These are phyloP conservation scores for Mesochorus sp. DNA, from an alignment of 2,888 invertebrate genomes.

Conservation along the genomic window DNA sequence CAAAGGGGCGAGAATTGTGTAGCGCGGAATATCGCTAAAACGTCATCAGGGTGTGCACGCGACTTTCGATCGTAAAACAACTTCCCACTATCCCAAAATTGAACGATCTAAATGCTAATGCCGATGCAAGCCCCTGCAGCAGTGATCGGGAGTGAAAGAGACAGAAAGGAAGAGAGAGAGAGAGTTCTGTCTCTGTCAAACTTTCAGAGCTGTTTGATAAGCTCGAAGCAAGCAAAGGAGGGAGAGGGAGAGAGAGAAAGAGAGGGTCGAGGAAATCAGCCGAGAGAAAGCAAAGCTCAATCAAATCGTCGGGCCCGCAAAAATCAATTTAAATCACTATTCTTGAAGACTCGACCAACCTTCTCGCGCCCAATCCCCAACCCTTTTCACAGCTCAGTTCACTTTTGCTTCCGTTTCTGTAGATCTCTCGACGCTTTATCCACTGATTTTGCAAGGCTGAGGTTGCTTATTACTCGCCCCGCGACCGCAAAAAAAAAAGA, in stretches of 20 bases:
- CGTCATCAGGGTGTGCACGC: conserved; percentile 14
- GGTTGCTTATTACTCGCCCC: conserved; percentile 1
- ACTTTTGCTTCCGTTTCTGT: background rate
- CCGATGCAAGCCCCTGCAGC: conserved; percentile 63
- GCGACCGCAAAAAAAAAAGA: background rate
- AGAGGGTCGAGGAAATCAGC: conserved; percentile 40
- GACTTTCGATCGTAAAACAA: conserved; percentile 69
- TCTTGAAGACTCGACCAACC: conserved; percentile 45
- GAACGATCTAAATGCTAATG: conserved; percentile 75
- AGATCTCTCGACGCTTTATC: background rate
- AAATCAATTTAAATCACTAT: conserved; percentile 66
- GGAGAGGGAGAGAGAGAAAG: background rate
- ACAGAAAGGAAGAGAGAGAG: conserved; percentile 5
- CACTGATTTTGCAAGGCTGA: background rate
- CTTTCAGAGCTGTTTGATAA: conserved; percentile 5
- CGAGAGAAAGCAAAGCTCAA: conserved; percentile 56
- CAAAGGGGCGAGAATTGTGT: background rate
- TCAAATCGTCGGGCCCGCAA: conserved; percentile 58
- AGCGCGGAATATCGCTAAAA: background rate
- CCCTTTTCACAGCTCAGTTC: background rate
- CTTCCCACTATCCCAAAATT: conserved; percentile 68
- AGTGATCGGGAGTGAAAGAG: background rate
- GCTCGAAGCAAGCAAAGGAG: background rate
- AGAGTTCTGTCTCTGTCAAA: background rate
- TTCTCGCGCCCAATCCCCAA: background rate